These are phyloP conservation scores for Notoglanidium macrostoma DNA, from an alignment of 2,797 vertebrate species.

Conservation along the genomic window DNA sequence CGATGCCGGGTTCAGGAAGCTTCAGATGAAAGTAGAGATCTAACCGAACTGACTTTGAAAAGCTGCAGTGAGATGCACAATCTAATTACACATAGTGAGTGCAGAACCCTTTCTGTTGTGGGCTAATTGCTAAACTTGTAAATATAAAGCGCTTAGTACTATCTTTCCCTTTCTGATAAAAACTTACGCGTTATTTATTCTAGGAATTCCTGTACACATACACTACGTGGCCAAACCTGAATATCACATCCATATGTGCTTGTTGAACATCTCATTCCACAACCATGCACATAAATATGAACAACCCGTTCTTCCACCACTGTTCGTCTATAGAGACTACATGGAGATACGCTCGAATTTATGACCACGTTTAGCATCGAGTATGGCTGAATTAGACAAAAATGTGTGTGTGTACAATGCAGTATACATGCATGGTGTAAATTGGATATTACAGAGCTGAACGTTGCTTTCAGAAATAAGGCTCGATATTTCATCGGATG, in stretches of 20 bases:
- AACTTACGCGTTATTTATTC: background rate
- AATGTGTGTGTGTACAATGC: background rate
- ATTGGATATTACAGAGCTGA: background rate
- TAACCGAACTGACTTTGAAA: background rate
- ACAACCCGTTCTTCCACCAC: background rate
- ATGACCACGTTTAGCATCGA: background rate
- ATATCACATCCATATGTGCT: background rate
- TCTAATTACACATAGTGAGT: background rate
- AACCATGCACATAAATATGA: background rate
- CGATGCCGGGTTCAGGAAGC: background rate
- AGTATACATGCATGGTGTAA: background rate
- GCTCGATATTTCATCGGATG: background rate
- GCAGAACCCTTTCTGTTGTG: background rate
- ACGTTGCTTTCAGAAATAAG: background rate
- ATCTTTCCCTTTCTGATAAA: background rate
- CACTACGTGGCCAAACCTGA: background rate
- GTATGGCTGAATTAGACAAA: background rate
- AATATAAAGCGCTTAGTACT: background rate
- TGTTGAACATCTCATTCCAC: background rate
- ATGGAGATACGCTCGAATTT: background rate
- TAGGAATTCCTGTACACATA: background rate
- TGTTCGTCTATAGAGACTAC: background rate
- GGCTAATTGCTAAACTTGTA: background rate
- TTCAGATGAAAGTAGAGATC: background rate
- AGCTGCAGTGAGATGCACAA: background rate